Evolutionary conservation across 1,140 invertebrate species (phyloP).

Genomic region (Gonioctena quinquepunctata): DNA sequence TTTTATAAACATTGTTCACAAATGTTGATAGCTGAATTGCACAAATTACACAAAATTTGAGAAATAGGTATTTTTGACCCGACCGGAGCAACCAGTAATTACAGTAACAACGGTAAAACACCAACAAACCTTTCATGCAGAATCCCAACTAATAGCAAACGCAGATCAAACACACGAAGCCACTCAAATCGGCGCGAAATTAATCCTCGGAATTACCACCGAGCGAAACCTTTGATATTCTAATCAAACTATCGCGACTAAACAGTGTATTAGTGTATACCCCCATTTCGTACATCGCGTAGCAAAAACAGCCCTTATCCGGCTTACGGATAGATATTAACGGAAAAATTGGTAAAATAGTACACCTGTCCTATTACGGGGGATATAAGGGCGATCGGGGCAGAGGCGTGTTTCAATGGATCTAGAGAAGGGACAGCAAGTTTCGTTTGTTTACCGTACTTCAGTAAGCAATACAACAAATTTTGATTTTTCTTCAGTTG

Average conservation of each 20-base stretch:
- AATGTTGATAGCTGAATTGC: no score
- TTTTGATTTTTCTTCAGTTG: no score
- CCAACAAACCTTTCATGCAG: constrained; percentile 4
- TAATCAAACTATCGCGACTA: constrained; percentile 9
- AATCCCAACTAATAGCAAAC: neutral
- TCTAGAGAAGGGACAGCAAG: no score
- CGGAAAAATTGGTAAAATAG: constrained; percentile 1
- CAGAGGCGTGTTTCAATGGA: neutral
- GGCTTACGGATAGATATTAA: neutral
- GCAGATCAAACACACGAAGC: constrained; percentile 5
- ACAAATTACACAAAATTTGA: no score
- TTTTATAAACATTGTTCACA: no score
- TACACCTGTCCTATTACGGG: constrained; percentile 11
- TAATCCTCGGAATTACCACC: constrained; percentile 4
- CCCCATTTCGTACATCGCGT: neutral
- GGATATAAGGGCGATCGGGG: neutral
- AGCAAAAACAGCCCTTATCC: constrained; percentile 10
- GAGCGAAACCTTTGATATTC: constrained; percentile 5
- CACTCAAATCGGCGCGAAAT: neutral
- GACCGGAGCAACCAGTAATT: no score
- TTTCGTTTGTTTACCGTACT: no score
- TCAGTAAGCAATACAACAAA: no score
- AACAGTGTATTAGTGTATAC: neutral
- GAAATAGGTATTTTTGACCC: no score
- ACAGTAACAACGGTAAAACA: neutral